Conservation (phyloP, 2,888 invertebrate species). For the Diaprepes abbreviatus region DNA sequence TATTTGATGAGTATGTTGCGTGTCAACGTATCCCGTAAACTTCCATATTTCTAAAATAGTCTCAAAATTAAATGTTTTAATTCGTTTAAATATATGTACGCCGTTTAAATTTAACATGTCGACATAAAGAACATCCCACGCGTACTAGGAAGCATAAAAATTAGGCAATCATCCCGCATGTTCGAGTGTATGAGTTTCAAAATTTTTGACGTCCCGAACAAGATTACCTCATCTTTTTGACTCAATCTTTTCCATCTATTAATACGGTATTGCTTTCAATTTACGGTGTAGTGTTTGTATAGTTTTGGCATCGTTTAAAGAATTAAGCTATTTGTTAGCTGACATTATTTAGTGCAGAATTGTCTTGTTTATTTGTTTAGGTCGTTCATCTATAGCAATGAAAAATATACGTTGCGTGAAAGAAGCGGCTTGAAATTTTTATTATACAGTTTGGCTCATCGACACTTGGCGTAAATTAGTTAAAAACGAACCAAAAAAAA, state of each 20-base stretch:
- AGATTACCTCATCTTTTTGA: conserved; percentile 27
- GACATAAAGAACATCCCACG: conserved; percentile 23
- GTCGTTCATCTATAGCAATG: no score
- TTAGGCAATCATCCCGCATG: conserved; percentile 27
- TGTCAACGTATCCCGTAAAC: conserved; percentile 5
- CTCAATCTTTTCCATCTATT: conserved; percentile 21
- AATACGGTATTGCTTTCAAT: conserved; percentile 18
- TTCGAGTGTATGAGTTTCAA: conserved; percentile 25
- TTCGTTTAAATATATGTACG: background rate
- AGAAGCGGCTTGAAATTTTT: no score
- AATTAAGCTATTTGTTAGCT: no score
- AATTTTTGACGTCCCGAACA: conserved; percentile 23
- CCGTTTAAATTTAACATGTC: background rate
- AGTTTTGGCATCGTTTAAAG: background rate
- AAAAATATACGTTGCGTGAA: no score
- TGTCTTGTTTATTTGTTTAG: no score
- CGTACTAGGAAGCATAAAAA: conserved; percentile 28
- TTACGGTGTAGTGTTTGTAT: background rate
- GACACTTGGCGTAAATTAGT: no score
- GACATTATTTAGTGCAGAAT: no score
- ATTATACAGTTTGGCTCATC: no score
- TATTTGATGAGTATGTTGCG: no score
- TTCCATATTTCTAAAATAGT: no score
- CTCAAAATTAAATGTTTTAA: conserved; percentile 6
- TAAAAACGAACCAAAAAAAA: no score